Conservation (phyloP, 2,113 vertebrate genomes). For the Ammodytes dubius region DNA sequence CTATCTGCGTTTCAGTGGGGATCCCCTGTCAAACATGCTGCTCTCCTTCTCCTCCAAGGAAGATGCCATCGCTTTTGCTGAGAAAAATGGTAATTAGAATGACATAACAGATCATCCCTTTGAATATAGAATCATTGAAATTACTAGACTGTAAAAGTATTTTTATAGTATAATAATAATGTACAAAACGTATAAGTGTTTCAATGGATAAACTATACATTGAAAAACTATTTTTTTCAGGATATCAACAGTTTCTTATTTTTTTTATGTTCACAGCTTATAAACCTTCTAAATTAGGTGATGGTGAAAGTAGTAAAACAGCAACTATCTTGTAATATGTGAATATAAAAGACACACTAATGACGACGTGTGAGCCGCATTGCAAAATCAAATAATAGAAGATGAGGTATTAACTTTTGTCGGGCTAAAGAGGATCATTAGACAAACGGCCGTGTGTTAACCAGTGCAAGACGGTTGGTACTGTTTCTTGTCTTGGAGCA, state of each 20-base stretch:
- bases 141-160: no score
- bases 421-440: background rate
- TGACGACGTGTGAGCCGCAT: background rate
- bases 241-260: background rate
- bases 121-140: no score
- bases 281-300: background rate
- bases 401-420: background rate
- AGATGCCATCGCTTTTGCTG: constrained; percentile 94
- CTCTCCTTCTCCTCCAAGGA: constrained; percentile 93
- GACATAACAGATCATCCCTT: no score
- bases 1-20: constrained; percentile 84
- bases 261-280: background rate
- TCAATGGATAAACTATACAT: no score
- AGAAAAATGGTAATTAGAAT: constrained; percentile 92
- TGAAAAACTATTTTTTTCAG: background rate
- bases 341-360: background rate
- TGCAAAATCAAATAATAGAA: constrained; percentile 20
- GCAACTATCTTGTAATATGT: constrained; percentile 12
- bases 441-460: background rate
- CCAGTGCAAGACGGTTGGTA: background rate
- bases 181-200: no score
- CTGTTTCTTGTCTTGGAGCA: constrained; percentile 12
- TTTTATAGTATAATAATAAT: no score
- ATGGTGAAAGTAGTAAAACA: background rate
- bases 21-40: constrained; percentile 95